phyloP scores from a whole-genome alignment of 2,797 vertebrate species.

The Dendrocincla tyrannina region DNA sequence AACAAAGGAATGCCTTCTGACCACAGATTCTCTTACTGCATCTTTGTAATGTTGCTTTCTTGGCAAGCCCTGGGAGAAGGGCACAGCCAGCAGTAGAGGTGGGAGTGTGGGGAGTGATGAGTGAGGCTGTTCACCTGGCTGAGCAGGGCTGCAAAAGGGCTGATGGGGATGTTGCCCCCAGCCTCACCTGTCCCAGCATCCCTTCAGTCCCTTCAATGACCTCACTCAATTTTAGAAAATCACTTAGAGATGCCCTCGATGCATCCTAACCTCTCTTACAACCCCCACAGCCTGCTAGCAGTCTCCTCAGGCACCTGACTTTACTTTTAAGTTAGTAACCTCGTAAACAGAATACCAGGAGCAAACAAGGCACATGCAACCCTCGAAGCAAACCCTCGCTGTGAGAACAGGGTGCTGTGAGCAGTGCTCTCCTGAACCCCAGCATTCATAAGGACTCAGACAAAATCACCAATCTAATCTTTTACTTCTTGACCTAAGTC shows the following conservation, averaged over 20 bases:
- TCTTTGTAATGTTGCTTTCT: not conserved
- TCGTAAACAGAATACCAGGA: not conserved
- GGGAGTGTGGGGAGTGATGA: not conserved
- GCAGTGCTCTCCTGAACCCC: not conserved
- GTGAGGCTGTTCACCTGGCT: rapidly evolving
- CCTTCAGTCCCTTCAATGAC: not conserved
- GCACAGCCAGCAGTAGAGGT: not conserved
- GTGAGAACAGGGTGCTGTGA: rapidly evolving
- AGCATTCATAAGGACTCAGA: not conserved
- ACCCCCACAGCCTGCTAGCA: not conserved
- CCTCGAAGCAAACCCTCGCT: not conserved
- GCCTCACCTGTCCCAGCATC: rapidly evolving
- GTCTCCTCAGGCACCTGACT: not conserved
- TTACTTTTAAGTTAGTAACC: not conserved
- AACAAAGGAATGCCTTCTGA: not conserved
- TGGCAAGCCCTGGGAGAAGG: not conserved
- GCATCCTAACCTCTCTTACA: not conserved
- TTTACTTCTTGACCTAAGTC: conserved; percentile 11
- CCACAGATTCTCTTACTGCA: not conserved
- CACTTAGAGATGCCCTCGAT: not conserved
- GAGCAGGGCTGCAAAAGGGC: not conserved
- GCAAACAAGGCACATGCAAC: not conserved
- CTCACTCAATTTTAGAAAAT: not conserved
- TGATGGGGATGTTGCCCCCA: rapidly evolving
- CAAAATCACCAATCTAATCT: not conserved